A percentile compares a stretch with the other conserved stretches of the same genome.
Conservation (phyloP, 1,140 invertebrate species). For the Probaryconus sp. region DNA sequence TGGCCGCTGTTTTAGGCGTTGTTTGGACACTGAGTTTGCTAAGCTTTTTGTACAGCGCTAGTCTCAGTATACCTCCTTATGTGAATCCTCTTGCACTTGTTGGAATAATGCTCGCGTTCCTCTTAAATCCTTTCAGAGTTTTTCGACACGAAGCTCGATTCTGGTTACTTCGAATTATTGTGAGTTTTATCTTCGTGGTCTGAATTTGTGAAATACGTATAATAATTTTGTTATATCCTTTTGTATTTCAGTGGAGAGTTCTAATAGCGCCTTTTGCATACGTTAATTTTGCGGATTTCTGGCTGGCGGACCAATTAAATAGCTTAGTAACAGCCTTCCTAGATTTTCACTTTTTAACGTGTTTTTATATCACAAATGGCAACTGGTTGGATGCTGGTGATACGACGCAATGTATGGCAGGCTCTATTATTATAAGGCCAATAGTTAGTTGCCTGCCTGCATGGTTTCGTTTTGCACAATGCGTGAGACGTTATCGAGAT, state of each 20-base stretch:
- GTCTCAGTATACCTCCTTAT: conserved; percentile 93
- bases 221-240: background rate
- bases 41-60: conserved; percentile 89
- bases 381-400: conserved; percentile 84
- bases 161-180: conserved; percentile 88
- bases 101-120: conserved; percentile 90
- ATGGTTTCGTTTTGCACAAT: conserved; percentile 99
- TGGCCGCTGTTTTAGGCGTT: conserved; percentile 96
- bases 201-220: conserved; percentile 1
- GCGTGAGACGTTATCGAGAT: conserved; percentile 94
- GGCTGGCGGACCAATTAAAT: conserved; percentile 99
- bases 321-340: conserved; percentile 92
- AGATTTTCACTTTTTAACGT: conserved; percentile 96
- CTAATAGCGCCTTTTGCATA: conserved; percentile 95
- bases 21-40: conserved; percentile 94
- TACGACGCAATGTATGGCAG: conserved; percentile 81
- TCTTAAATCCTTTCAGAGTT: conserved; percentile 96
- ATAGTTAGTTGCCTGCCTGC: conserved; percentile 95
- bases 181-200: conserved; percentile 76
- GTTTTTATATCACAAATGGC: conserved; percentile 87
- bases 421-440: conserved; percentile 83
- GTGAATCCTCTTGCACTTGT: conserved; percentile 93
- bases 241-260: conserved; percentile 85
- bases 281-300: conserved; percentile 99
- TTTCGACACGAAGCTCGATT: conserved; percentile 94